A percentile compares a stretch with the other conserved stretches of the same genome.
Evolutionary conservation across 92 coral and sea anemone genomes (phyloP).

Genomic region (Scolanthus callimorphus): DNA sequence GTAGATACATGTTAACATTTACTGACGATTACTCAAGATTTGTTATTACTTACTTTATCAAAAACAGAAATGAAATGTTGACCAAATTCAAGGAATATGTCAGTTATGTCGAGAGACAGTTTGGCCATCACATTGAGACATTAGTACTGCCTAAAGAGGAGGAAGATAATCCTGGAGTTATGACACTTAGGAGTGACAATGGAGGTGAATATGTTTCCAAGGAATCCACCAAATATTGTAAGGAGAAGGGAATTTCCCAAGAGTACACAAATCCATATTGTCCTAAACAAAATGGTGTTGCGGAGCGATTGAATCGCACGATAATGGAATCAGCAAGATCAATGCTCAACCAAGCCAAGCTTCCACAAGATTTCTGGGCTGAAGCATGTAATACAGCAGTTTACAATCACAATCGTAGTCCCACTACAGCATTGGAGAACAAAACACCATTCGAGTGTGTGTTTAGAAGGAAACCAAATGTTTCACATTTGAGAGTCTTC

Average conservation of each 20-base stretch:
- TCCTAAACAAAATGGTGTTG: constrained; percentile 60
- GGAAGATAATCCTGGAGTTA: no score
- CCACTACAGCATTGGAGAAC: constrained; percentile 33
- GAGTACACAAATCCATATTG: no score
- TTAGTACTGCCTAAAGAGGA: no score
- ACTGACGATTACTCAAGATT: constrained; percentile 55
- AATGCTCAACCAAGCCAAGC: constrained; percentile 45
- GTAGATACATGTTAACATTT: constrained; percentile 59
- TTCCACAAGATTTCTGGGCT: constrained; percentile 56
- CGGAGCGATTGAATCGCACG: constrained; percentile 50
- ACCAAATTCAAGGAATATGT: constrained; percentile 54
- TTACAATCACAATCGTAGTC: constrained; percentile 51
- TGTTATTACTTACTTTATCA: constrained; percentile 50
- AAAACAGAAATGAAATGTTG: constrained; percentile 51
- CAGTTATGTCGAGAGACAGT: constrained; percentile 28
- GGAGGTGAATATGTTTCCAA: no score
- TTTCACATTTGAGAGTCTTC: no score
- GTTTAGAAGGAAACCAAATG: constrained; percentile 41
- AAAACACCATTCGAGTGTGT: constrained; percentile 45
- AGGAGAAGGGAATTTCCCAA: no score
- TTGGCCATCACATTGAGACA: constrained; percentile 7
- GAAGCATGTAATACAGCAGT: constrained; percentile 63
- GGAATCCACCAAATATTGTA: no score
- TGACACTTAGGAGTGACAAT: no score
- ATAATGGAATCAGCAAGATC: constrained; percentile 61